Evolutionary conservation across 2,113 vertebrate genomes (phyloP).

Genomic region (Scopus umbretta): DNA sequence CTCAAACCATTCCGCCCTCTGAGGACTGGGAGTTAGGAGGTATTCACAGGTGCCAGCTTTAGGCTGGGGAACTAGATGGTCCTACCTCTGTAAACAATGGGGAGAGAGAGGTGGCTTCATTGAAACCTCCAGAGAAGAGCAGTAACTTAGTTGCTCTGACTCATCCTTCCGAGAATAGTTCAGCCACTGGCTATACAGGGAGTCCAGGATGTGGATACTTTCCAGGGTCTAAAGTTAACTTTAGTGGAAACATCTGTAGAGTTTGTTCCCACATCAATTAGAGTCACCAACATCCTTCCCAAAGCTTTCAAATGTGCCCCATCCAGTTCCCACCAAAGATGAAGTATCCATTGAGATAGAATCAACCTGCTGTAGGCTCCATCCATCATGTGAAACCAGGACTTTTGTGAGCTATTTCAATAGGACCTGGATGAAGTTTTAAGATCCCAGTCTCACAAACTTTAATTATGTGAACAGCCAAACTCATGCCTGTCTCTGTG

Average conservation of each 20-base stretch:
- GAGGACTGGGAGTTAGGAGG: neutral
- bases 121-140: neutral
- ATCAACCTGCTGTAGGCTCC: neutral
- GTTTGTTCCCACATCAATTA: neutral
- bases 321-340: neutral
- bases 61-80: accelerated
- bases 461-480: neutral
- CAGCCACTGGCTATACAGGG: neutral
- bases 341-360: neutral
- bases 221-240: neutral
- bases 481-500: neutral
- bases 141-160: neutral
- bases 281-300: neutral
- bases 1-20: neutral
- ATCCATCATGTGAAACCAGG: neutral
- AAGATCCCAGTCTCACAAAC: neutral
- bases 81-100: neutral
- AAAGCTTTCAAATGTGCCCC: neutral
- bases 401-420: neutral
- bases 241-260: neutral
- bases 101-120: neutral
- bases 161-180: neutral
- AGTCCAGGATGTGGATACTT: neutral
- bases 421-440: neutral
- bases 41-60: neutral